A percentile compares a stretch with the other conserved stretches of the same genome.
Conservation (phyloP, 2,113 vertebrate genomes). For the Syngnathus scovelli region DNA sequence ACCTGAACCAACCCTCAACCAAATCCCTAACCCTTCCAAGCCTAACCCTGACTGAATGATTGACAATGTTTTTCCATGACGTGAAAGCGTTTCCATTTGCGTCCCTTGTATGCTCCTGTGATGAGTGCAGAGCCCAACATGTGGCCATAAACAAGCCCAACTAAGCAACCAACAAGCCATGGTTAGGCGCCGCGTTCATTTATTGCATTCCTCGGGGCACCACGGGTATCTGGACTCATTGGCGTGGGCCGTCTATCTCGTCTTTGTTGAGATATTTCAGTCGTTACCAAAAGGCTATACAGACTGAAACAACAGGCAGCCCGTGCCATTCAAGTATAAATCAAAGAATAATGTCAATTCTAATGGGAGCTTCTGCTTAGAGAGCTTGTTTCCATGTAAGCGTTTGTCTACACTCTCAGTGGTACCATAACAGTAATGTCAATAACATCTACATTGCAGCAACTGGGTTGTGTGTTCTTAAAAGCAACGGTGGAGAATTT, state of each 20-base stretch:
- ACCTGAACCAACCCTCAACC: not conserved
- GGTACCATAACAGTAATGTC: not conserved
- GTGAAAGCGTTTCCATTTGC: not conserved
- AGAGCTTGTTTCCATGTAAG: not conserved
- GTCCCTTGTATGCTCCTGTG: not conserved
- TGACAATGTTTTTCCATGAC: not conserved
- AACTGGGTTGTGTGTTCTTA: not conserved
- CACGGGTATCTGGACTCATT: slow-evolving; percentile 4
- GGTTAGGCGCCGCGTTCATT: not conserved
- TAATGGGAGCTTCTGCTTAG: not conserved
- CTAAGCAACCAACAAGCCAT: slow-evolving; percentile 2
- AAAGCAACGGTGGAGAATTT: not conserved
- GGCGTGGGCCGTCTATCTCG: not conserved
- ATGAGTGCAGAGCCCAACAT: not conserved
- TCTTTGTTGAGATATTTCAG: slow-evolving; percentile 2
- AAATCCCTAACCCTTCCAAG: not conserved
- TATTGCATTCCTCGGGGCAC: slow-evolving; percentile 8
- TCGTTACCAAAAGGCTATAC: not conserved
- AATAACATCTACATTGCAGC: not conserved
- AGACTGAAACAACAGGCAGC: not conserved
- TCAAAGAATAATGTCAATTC: not conserved
- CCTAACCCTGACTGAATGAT: not conserved
- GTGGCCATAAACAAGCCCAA: slow-evolving; percentile 7
- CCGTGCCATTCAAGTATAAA: not conserved
- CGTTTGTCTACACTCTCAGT: not conserved